These are phyloP conservation scores for Drosophila orosa DNA, from an alignment of 1,140 invertebrate species.

Conservation along the genomic window DNA sequence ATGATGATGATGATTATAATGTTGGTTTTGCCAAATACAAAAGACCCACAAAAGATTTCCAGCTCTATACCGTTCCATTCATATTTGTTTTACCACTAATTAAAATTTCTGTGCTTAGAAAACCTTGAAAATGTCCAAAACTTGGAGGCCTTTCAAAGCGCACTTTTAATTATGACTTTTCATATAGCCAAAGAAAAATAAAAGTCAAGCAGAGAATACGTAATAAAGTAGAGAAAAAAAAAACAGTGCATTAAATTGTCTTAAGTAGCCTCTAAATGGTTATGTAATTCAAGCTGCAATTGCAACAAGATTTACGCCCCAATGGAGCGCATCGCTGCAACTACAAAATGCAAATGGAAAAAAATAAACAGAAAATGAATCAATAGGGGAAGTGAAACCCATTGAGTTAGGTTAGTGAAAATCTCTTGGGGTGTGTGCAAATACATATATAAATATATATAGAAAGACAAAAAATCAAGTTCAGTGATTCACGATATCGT, in stretches of 20 bases:
- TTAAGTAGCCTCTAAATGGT: constrained; percentile 55
- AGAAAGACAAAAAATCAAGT: constrained; percentile 25
- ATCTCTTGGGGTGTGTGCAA: background rate
- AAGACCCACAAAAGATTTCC: constrained; percentile 29
- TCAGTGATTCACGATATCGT: constrained; percentile 36
- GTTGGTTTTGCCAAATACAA: constrained; percentile 30
- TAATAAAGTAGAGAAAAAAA: constrained; percentile 14
- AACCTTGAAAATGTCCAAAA: constrained; percentile 68
- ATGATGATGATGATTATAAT: constrained; percentile 12
- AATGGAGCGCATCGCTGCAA: constrained; percentile 69
- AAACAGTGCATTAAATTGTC: constrained; percentile 27
- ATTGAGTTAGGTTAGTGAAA: constrained; percentile 6
- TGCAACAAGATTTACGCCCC: constrained; percentile 70
- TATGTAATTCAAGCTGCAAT: constrained; percentile 52
- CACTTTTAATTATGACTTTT: constrained; percentile 69
- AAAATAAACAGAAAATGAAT: constrained; percentile 33
- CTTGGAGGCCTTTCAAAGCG: constrained; percentile 23
- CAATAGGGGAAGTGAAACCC: constrained; percentile 17
- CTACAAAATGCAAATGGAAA: constrained; percentile 38
- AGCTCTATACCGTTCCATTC: constrained; percentile 6
- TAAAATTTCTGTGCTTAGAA: constrained; percentile 38
- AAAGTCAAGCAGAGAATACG: constrained; percentile 5
- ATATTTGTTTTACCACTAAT: constrained; percentile 31
- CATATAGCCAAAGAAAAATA: constrained; percentile 21
- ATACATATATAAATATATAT: background rate